Evolutionary conservation across 2,113 vertebrate genomes (phyloP), one percentile per base, ranked within the genome.

Genomic region (Elachura formosa): DNA sequence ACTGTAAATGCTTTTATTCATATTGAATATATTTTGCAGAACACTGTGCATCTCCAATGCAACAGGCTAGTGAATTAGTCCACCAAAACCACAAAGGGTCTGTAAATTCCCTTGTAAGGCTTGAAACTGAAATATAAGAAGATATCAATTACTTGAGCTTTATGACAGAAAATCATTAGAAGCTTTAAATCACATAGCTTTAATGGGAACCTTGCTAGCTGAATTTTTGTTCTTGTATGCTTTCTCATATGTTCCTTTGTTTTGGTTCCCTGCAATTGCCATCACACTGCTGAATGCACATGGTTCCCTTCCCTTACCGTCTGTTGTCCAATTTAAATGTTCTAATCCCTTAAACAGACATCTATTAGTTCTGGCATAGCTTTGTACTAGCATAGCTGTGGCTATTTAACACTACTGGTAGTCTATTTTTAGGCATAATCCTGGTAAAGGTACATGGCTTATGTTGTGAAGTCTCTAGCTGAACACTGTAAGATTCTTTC

Each of bases 351-450:
- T 92, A 66, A 77, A 54, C 25, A 66, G 68, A 62, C 10, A 84
- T 77, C 54, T 72, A 9, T 84, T 93, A 89, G 67, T 89, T 94
- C 79, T 85, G 79, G 63, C 93, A 67, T 36, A 78, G 51, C 64
- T 66, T 18, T 63, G 21, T 59, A 67, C 52, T 63, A 81, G 56
- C 33, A 69, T 10, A 89, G 61, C 24, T 75, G 34, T 71, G 63
- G 78, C 51, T 83, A 87, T 51, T 94, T 93, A 93, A 74, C 38
- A 46, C 0, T 45, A 93, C 0, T 67, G 45, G 58, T 43, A 61
- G 85, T 59, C 59, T 94, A 81, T 77, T 90, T 91, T 76, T 82
- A 90, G 95, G 67, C 19, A 59, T 87, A 87, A 93, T 83, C 77
- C 79, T 14, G 13, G 2, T n/a, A 91, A 84, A 92, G 58, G 41